Evolutionary conservation across 2,888 invertebrate species (phyloP).

Genomic region (Nephrotoma guestfalica): DNA sequence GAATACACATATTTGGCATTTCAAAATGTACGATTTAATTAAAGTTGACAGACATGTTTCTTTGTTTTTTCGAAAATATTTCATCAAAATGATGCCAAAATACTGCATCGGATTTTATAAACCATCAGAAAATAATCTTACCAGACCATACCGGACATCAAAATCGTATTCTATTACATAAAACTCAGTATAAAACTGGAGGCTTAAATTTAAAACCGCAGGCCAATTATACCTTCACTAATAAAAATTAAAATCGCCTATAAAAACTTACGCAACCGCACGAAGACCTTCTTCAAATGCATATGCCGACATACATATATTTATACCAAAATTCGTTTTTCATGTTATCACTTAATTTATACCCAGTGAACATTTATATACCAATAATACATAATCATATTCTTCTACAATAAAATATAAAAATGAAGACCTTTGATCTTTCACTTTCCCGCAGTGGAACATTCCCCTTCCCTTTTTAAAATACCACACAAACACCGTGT

Average conservation of each 20-base stretch:
- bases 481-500: background rate
- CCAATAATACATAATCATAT: background rate
- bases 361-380: background rate
- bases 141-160: too few relatives aligned
- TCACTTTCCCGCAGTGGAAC: background rate
- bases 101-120: background rate
- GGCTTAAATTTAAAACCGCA: background rate
- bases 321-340: background rate
- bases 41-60: background rate
- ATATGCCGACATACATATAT: background rate
- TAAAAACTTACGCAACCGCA: background rate
- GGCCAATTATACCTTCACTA: background rate
- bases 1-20: background rate
- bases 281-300: background rate
- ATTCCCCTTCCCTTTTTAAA: background rate
- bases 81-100: background rate
- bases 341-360: background rate
- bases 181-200: background rate
- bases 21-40: background rate
- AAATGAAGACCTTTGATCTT: background rate
- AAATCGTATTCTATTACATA: too few relatives aligned
- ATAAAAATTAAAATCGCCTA: background rate
- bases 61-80: background rate
- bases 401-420: background rate
- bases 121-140: background rate